Percentiles rank a stretch among this genome's conserved stretches.
phyloP scores from a whole-genome alignment of 30 jellyfish, hydroid and myxozoan genomes.

The Nemopilema nomurai region DNA sequence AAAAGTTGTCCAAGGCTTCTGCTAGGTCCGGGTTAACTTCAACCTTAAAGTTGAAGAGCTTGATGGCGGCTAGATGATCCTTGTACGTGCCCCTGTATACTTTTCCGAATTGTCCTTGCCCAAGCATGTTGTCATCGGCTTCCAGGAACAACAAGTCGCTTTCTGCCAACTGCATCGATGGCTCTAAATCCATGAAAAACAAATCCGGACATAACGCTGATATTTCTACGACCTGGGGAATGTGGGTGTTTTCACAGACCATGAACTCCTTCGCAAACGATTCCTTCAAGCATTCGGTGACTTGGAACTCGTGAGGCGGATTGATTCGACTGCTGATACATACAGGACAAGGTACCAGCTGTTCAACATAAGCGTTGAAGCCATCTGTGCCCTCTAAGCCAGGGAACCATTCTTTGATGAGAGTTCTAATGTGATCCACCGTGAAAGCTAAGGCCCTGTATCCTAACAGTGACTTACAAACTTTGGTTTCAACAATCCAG shows the following conservation, averaged over 20 bases:
- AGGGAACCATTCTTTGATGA: slow-evolving; percentile 93
- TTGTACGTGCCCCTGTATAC: slow-evolving; percentile 79
- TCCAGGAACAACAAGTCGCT: slow-evolving; percentile 42
- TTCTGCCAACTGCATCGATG: slow-evolving; percentile 40
- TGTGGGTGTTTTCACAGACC: slow-evolving; percentile 69
- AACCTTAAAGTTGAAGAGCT: slow-evolving; percentile 49
- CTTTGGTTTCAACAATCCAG: slow-evolving; percentile 70
- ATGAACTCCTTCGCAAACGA: slow-evolving; percentile 62
- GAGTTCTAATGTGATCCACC: slow-evolving; percentile 89
- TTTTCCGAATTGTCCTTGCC: slow-evolving; percentile 84
- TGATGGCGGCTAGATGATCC: slow-evolving; percentile 78
- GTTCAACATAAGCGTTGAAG: slow-evolving; percentile 51
- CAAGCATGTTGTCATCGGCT: slow-evolving; percentile 64
- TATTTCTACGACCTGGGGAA: slow-evolving; percentile 67
- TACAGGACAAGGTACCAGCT: slow-evolving; percentile 83
- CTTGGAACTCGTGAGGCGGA: slow-evolving; percentile 66
- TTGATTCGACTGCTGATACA: slow-evolving; percentile 56
- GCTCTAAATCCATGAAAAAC: slow-evolving; percentile 72
- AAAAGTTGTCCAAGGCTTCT: slow-evolving; percentile 67
- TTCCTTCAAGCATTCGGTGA: slow-evolving; percentile 50
- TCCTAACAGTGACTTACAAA: slow-evolving; percentile 75
- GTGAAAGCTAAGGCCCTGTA: slow-evolving; percentile 77
- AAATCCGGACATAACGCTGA: slow-evolving; percentile 85
- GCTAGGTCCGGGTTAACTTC: slow-evolving; percentile 35
- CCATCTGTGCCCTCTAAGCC: slow-evolving; percentile 84